Evolutionary conservation across 2,113 vertebrate species (phyloP), one percentile per base, ranked within the genome.

Genomic region (Sebastes schlegelii): DNA sequence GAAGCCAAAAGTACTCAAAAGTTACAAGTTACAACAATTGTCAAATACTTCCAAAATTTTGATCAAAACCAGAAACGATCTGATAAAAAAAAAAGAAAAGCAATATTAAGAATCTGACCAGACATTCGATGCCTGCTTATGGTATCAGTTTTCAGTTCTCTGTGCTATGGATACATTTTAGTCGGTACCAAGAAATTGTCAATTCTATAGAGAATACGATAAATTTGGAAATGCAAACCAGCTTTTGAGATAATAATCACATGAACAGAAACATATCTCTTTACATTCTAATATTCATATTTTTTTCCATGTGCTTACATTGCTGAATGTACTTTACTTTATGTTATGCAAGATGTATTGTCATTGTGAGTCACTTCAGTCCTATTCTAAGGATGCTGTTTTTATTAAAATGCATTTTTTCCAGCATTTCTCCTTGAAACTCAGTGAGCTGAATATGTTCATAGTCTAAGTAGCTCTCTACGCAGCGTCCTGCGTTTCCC

Each of bases 401-500:
- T 81, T 23, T 73, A 63, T 57, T 65, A 21, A 75, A 82, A 62
- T 49, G 5, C 2, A 0, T 13, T 26, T 77, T 55, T 68, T 74
- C 34, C 57, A 75, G n/a, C 45, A 65, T 46, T 77, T 84, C 63
- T 67, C 55, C 40, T 80, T 72, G 45, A 82, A 86, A 68, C 43
- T 74, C 76, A 34, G 34, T 78, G 65, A 86, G 17, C 71, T 82
- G 23, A n/a, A 75, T 61, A n/a, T 72, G 52, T 76, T 65, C 68
- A 54, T 23, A 19, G 61, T 72, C 26, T 54, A 62, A 73, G 57
- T 26, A 57, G 61, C 77, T 78, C 67, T 49, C 42, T 48, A 49
- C 67, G 67, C 26, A 80, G 61, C 54, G 72, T 82, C 63, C 40
- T 75, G 34, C 12, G 4, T 70, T 91, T 90, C 83, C 86, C 84